phyloP scores from a whole-genome alignment of 2,113 vertebrate genomes.

The Corythaixoides concolor region DNA sequence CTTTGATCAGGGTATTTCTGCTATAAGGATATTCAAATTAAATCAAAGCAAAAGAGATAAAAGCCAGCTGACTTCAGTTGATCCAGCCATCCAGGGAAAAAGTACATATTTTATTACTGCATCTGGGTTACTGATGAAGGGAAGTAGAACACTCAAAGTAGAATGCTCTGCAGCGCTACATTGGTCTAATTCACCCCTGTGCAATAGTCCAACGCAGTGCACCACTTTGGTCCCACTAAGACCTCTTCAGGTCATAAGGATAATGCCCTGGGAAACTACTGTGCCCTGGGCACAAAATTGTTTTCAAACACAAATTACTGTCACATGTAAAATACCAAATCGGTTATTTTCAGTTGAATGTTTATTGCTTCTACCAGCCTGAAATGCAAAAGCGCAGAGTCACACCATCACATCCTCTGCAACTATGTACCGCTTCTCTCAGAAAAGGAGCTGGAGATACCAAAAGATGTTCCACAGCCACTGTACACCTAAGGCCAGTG shows the following conservation, averaged over 20 bases:
- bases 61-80: constrained; percentile 2
- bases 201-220: background rate
- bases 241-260: background rate
- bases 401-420: background rate
- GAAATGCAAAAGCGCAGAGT: background rate
- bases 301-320: background rate
- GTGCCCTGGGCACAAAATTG: background rate
- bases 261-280: background rate
- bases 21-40: constrained; percentile 21
- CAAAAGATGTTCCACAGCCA: background rate
- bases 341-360: background rate
- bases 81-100: background rate
- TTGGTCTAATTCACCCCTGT: background rate
- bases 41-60: constrained; percentile 49
- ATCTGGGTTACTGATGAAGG: background rate
- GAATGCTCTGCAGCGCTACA: background rate
- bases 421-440: background rate
- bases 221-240: background rate
- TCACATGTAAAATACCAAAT: background rate
- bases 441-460: background rate
- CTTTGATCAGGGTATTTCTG: constrained; percentile 22
- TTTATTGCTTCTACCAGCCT: background rate
- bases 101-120: background rate
- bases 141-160: background rate
- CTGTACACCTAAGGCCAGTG: background rate